Evolutionary conservation across 1,140 invertebrate genomes (phyloP), one percentile per base, ranked within the genome.

Genomic region (Penaeus chinensis): DNA sequence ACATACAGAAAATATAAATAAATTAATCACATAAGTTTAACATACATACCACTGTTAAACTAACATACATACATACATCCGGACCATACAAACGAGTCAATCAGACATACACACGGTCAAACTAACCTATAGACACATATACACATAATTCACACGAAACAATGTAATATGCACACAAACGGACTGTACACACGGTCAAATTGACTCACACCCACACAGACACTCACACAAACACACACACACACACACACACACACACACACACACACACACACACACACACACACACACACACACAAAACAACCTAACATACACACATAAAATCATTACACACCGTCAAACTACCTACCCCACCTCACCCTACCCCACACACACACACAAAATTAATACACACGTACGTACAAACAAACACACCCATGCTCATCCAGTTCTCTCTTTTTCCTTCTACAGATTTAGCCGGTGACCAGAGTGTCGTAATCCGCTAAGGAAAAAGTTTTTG

Each of bases 361-460:
- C 3, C 32, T 0, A 18, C 4, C 18, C 5, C 24, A 20, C 24
- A 71, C 32, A 71, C 32, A 71, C 4, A 22, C 19, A 71, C 22
- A 71, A 0, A 71, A 20, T n/a, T 0, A 13, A 71, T 22, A 71
- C 32, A 18, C 69, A 71, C n/a, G n/a, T 32, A 32, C 32, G 2
- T 32, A 32, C 32, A 2, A 32, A 32, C 32, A 32, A 0, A 69
- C 66, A 42, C 7, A 8, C 37, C 4, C 1, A 42, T 42, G 4
- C 37, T 42, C 37, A 42, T 8, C 13, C 24, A 24, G 22, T 32
- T 71, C 0, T 37, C 8, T 76, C 54, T 85, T 19, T 77, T 60
- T 22, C 60, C 76, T 62, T 32, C 47, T 7, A 22, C 84, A 85
- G 84, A 85, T 85, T 79, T 85, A 85, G 62, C 62, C 76, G 84